phyloP scores from a whole-genome alignment of 2,797 vertebrate genomes.

The Scleropages formosus region DNA sequence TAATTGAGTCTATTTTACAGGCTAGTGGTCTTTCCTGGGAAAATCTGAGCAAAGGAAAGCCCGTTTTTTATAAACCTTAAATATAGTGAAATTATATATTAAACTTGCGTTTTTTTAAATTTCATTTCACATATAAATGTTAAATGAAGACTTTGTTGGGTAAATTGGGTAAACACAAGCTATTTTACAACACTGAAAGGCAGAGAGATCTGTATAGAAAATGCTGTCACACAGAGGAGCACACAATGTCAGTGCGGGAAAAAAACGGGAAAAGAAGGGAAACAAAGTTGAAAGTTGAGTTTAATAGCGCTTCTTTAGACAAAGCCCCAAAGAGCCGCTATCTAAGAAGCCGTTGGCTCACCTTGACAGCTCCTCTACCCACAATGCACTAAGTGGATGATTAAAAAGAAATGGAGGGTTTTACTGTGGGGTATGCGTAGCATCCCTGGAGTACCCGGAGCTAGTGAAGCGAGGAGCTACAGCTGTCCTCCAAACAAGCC shows the following conservation, averaged over 20 bases:
- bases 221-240: neutral
- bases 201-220: neutral
- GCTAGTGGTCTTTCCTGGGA: too few relatives aligned
- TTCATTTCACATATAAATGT: too few relatives aligned
- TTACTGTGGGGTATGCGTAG: conserved; percentile 89
- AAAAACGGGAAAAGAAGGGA: neutral
- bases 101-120: too few relatives aligned
- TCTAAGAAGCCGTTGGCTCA: conserved; percentile 73
- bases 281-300: conserved; percentile 39
- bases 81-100: too few relatives aligned
- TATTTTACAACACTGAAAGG: conserved; percentile 2
- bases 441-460: conserved; percentile 85
- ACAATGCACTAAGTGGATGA: conserved; percentile 98
- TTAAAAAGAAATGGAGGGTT: conserved; percentile 99
- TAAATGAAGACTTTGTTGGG: too few relatives aligned
- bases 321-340: conserved; percentile 54
- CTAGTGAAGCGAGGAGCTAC: conserved; percentile 91
- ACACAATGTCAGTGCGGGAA: neutral
- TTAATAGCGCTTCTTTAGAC: conserved; percentile 46
- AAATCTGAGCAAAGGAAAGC: too few relatives aligned
- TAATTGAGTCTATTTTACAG: too few relatives aligned
- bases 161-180: neutral
- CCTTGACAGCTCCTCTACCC: conserved; percentile 91
- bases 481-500: conserved; percentile 99
- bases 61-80: too few relatives aligned